phyloP scores from a whole-genome alignment of 2,113 vertebrate genomes.

The Lophotis ruficrista region DNA sequence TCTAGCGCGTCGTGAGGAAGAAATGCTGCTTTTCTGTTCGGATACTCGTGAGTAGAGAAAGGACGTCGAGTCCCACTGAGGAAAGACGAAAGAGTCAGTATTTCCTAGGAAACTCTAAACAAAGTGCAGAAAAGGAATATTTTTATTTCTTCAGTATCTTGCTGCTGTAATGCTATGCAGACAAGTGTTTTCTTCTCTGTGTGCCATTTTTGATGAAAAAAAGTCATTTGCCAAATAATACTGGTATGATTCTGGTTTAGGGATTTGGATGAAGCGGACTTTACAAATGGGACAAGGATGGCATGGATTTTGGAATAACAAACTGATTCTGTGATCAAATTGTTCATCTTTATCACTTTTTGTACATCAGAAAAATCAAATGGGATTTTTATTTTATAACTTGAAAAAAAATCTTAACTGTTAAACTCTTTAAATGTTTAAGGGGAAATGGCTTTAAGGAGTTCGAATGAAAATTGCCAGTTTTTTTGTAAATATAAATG shows the following conservation, averaged over 20 bases:
- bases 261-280: conserved; percentile 74
- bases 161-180: conserved; percentile 91
- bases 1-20: conserved; percentile 62
- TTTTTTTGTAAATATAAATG: conserved; percentile 94
- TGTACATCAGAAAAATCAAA: conserved; percentile 94
- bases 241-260: conserved; percentile 76
- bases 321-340: conserved; percentile 86
- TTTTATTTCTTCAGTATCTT: conserved; percentile 83
- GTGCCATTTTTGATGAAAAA: conserved; percentile 84
- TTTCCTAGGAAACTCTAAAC: conserved; percentile 77
- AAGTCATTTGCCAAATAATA: conserved; percentile 89
- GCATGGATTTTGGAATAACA: conserved; percentile 78
- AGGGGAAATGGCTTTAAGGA: conserved; percentile 96
- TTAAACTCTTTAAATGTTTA: conserved; percentile 91
- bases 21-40: conserved; percentile 70
- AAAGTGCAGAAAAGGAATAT: conserved; percentile 79
- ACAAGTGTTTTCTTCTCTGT: conserved; percentile 83
- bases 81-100: conserved; percentile 60
- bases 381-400: conserved; percentile 99
- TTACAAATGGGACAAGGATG: conserved; percentile 74
- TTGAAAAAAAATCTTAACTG: conserved; percentile 85
- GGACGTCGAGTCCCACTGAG: conserved; percentile 67
- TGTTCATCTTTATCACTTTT: conserved; percentile 99
- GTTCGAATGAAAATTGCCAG: conserved; percentile 79
- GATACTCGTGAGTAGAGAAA: conserved; percentile 66